These are phyloP conservation scores for Carassius carassius DNA, from an alignment of 2,113 vertebrate genomes.

Conservation along the genomic window DNA sequence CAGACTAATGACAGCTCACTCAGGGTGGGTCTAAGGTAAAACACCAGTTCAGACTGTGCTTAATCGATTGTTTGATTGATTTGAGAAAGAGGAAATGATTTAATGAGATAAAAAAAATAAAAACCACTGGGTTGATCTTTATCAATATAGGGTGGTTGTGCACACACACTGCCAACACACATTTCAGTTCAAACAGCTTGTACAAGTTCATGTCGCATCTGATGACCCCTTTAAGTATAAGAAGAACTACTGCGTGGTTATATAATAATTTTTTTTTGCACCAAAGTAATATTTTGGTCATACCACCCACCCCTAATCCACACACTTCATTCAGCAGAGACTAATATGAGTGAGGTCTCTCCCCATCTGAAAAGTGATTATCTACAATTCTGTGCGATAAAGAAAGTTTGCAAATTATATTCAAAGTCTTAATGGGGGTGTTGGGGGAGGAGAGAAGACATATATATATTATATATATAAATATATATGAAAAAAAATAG, in stretches of 20 bases:
- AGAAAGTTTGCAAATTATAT: slow-evolving; percentile 64
- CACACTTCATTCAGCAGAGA: slow-evolving; percentile 82
- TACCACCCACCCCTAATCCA: slow-evolving; percentile 5
- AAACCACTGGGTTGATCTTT: too few species aligned
- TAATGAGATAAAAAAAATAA: too few species aligned
- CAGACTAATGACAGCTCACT: too few species aligned
- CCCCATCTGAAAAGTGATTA: slow-evolving; percentile 76
- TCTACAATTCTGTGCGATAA: slow-evolving; percentile 58
- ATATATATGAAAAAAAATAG: neutral
- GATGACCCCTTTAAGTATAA: too few species aligned
- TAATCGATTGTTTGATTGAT: too few species aligned
- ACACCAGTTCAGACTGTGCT: too few species aligned
- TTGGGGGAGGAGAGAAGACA: slow-evolving; percentile 25
- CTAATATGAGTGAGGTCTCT: slow-evolving; percentile 56
- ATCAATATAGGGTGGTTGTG: too few species aligned
- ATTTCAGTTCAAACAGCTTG: too few species aligned
- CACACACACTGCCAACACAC: too few species aligned
- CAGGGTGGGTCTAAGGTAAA: too few species aligned
- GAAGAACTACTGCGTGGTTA: neutral
- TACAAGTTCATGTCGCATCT: too few species aligned
- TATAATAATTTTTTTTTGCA: neutral
- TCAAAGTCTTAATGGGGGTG: slow-evolving; percentile 74
- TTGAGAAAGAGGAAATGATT: too few species aligned
- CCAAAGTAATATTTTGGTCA: neutral
- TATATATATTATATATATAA: slow-evolving; percentile 2